Evolutionary conservation across 2,797 vertebrate genomes (phyloP), one percentile per base, ranked within the genome.

Genomic region (Morus bassanus): DNA sequence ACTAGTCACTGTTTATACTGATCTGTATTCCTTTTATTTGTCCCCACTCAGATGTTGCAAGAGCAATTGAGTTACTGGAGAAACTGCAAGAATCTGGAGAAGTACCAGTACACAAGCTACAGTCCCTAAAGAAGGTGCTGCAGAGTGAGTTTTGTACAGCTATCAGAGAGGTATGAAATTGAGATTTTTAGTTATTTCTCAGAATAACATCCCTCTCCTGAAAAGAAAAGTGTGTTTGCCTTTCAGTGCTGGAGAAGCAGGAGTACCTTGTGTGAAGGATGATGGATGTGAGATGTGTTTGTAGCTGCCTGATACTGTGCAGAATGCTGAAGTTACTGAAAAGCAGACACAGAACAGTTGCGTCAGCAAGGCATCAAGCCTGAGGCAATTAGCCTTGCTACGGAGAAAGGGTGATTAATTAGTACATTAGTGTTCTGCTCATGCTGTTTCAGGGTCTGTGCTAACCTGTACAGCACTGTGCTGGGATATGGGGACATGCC

Each of bases 131-230:
- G 98, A 99, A 99, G 97, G 99, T 99, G 73, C 98, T 99, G 91
- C 99, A 99, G 98, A 99, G 99, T 95, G 99, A 99, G 98, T 99
- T 99, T 98, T 99, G 99, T 98, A 99, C 99, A 33, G 99, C 99
- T 96, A 99, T 99, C 97, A 98, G 99, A 98, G 99, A 99, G 99
- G 99, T 99, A 99, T 97, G 99, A 97, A 94, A 91, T 68, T 63
- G 65, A 93, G 37, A 94, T 80, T 93, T 96, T 72, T 94, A 68
- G 18, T 83, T 83, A 48, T 80, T 92, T 91, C 60, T 93, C 77
- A 57, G 75, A 64, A 8, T 80, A 70, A 53, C 50, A 69, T 70
- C 41, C 10, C 6, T 61, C 13, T 57, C n/a, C 33, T 88, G 27
- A 64, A 56, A 72, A 46, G 19, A 22, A 35, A 73, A 85, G 31